A percentile compares a stretch with the other conserved stretches of the same genome.
Conservation (phyloP, 2,113 vertebrate genomes). For the Tiliqua scincoides region DNA sequence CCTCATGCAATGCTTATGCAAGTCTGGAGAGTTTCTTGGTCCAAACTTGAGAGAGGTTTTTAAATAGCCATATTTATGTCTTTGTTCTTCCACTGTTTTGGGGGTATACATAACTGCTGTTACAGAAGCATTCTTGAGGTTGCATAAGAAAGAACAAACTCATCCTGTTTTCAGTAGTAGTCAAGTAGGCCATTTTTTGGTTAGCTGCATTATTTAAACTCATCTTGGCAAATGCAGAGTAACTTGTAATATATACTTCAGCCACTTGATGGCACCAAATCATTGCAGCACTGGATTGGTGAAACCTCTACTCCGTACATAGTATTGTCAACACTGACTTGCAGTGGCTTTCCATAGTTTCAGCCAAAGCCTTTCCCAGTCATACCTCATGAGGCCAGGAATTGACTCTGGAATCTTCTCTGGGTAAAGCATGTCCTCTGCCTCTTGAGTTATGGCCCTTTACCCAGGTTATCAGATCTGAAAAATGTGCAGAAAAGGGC, state of each 20-base stretch:
- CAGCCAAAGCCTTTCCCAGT: too few species aligned
- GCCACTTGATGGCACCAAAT: slow-evolving; percentile 8
- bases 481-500: too few species aligned
- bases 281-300: too few species aligned
- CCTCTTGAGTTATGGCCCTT: too few species aligned
- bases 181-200: too few species aligned
- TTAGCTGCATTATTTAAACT: background rate
- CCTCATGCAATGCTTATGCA: background rate
- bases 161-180: background rate
- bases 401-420: too few species aligned
- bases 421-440: too few species aligned
- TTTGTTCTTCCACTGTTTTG: background rate
- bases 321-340: too few species aligned
- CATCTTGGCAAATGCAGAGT: background rate
- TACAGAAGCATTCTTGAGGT: background rate
- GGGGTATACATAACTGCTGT: background rate
- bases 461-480: too few species aligned
- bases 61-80: background rate
- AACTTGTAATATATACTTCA: background rate
- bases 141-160: background rate
- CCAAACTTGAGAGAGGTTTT: background rate
- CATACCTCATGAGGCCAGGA: too few species aligned
- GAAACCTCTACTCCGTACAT: too few species aligned
- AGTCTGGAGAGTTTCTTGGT: background rate
- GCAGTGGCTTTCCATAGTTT: too few species aligned